Percentiles rank a stretch among this genome's conserved stretches.
phyloP scores from a whole-genome alignment of 2,888 invertebrate species.

The Ormia ochracea region DNA sequence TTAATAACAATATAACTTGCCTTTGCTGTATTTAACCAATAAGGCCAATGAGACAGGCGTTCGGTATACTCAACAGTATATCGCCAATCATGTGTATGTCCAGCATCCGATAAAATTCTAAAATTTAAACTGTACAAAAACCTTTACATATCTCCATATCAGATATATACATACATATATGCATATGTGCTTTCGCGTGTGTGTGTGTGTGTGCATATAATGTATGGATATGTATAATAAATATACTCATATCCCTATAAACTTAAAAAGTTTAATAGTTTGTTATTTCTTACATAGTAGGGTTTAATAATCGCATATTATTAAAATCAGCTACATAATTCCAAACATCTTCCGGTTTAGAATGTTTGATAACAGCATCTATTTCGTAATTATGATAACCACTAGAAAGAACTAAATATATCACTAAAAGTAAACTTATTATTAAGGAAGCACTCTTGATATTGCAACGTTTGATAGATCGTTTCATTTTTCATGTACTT shows the following conservation, averaged over 20 bases:
- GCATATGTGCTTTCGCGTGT: no score
- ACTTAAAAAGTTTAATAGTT: not conserved
- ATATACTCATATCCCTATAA: not conserved
- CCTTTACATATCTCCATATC: not conserved
- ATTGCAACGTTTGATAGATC: constrained; percentile 66
- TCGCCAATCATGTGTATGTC: constrained; percentile 83
- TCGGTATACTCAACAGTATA: constrained; percentile 83
- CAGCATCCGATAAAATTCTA: constrained; percentile 81
- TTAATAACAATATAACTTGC: constrained; percentile 81
- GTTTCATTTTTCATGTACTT: constrained; percentile 66
- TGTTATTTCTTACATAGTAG: constrained; percentile 80
- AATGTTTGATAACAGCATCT: constrained; percentile 78
- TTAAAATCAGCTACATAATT: constrained; percentile 86
- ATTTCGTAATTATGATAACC: constrained; percentile 76
- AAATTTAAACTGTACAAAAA: constrained; percentile 81
- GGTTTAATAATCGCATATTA: constrained; percentile 84
- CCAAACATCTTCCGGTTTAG: constrained; percentile 82
- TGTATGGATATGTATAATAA: no score
- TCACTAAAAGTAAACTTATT: constrained; percentile 57
- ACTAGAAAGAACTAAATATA: constrained; percentile 72
- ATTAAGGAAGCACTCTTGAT: constrained; percentile 66
- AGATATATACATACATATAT: constrained; percentile 4
- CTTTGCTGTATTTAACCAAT: constrained; percentile 79
- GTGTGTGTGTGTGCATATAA: no score
- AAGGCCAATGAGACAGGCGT: constrained; percentile 81